phyloP scores from a whole-genome alignment of 2,797 vertebrate genomes.

The Diceros bicornis region DNA sequence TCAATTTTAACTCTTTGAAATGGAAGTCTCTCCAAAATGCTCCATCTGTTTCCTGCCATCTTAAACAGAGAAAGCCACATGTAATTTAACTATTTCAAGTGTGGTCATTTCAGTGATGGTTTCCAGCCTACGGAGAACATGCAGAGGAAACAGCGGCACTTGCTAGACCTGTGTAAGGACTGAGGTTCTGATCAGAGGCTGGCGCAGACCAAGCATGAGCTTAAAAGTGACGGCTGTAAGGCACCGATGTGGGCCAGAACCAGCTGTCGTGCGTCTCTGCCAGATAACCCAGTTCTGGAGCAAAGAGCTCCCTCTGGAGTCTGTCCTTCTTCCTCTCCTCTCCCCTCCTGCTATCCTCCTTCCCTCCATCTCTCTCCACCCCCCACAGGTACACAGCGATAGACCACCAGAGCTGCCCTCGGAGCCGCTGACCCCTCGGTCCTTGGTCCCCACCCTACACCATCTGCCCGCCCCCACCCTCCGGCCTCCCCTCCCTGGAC shows the following conservation, averaged over 20 bases:
- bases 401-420: neutral
- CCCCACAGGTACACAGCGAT: neutral
- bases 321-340: neutral
- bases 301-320: neutral
- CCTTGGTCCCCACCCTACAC: neutral
- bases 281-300: neutral
- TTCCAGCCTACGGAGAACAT: neutral
- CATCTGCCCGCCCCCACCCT: neutral
- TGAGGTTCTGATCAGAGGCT: neutral
- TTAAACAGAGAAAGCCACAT: neutral
- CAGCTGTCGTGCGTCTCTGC: neutral
- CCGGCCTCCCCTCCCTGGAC: neutral
- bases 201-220: neutral
- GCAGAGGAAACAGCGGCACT: neutral
- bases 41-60: neutral
- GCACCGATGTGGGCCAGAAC: neutral
- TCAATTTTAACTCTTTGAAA: conserved; percentile 40
- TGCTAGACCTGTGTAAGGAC: neutral
- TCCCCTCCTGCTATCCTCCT: neutral
- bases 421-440: neutral
- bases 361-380: neutral
- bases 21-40: neutral
- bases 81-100: neutral
- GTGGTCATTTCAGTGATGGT: neutral
- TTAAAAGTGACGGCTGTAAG: neutral